Evolutionary conservation across 2,113 vertebrate species (phyloP).

Genomic region (Chauna torquata): DNA sequence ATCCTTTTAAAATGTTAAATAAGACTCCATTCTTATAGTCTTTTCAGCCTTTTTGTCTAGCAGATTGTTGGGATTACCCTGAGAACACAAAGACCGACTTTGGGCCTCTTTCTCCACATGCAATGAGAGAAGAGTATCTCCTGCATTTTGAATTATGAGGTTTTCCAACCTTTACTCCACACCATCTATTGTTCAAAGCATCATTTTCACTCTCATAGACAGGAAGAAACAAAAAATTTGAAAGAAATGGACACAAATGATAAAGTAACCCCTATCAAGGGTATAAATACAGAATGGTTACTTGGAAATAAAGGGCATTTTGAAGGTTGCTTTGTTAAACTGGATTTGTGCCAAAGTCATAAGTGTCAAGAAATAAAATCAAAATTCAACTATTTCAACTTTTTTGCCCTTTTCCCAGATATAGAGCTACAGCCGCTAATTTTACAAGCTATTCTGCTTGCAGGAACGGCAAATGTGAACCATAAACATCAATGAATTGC

Average conservation of each 20-base stretch:
- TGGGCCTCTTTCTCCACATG: not conserved
- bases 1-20: not conserved
- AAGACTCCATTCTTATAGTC: not conserved
- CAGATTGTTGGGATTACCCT: not conserved
- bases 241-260: not conserved
- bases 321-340: not conserved
- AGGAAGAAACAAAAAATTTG: not conserved
- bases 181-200: not conserved
- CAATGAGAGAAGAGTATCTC: not conserved
- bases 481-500: slow-evolving; percentile 31
- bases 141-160: not conserved
- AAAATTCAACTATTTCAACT: not conserved
- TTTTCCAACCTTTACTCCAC: not conserved
- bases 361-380: not conserved
- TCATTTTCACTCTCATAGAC: not conserved
- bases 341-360: not conserved
- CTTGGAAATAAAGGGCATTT: not conserved
- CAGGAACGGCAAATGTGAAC: not conserved
- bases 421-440: not conserved
- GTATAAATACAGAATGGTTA: not conserved
- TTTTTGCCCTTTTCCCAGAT: not conserved
- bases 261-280: not conserved
- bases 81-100: not conserved
- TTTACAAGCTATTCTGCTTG: slow-evolving; percentile 7
- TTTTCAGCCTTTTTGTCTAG: not conserved